Evolutionary conservation across 2,888 invertebrate species (phyloP).

Genomic region (Drosophila seclusa): DNA sequence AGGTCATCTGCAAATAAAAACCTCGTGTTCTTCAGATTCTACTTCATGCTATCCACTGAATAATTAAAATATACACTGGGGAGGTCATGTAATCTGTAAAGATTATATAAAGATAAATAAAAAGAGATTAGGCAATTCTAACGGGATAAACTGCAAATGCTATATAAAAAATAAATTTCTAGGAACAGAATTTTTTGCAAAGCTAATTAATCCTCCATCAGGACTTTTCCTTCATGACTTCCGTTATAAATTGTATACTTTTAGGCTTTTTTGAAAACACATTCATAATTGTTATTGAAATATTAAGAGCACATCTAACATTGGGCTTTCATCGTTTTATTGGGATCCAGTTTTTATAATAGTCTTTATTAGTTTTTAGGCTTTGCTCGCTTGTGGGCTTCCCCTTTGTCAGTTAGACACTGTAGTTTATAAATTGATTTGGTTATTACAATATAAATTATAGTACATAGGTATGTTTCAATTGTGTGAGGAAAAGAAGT

Average conservation of each 20-base stretch:
- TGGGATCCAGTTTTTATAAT: conserved; percentile 33
- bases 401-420: conserved; percentile 31
- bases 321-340: conserved; percentile 11
- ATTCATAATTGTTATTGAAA: conserved; percentile 9
- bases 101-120: not conserved
- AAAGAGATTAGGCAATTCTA: not conserved
- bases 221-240: not conserved
- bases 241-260: conserved; percentile 24
- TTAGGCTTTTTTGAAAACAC: conserved; percentile 37
- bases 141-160: not conserved
- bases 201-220: not conserved
- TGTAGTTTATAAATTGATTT: conserved; percentile 41
- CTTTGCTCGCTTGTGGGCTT: conserved; percentile 38
- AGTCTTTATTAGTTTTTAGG: conserved; percentile 54
- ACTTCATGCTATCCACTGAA: not conserved
- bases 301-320: conserved; percentile 25
- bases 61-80: not conserved
- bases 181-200: not conserved
- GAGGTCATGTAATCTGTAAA: not conserved
- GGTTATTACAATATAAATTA: conserved; percentile 48
- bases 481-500: conserved; percentile 25
- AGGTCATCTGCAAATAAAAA: not conserved
- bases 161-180: not conserved
- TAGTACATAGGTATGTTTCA: conserved; percentile 25
- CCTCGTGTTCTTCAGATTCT: not conserved